These are phyloP conservation scores for Camponotus fellah DNA, from an alignment of 2,888 invertebrate genomes.

Conservation along the genomic window DNA sequence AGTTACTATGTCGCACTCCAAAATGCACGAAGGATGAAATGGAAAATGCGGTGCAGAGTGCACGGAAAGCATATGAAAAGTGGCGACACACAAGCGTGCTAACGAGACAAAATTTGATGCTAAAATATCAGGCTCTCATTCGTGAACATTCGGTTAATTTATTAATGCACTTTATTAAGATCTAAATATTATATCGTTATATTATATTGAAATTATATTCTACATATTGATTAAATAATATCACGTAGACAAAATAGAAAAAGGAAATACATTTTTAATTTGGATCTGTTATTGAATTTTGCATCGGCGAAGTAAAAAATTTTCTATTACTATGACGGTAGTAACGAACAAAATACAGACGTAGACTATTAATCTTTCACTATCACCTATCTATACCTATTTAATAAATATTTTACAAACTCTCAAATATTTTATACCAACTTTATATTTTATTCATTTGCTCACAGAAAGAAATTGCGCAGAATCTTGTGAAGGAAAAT, in stretches of 20 bases:
- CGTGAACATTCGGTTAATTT: conserved; percentile 83
- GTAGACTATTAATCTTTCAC: neutral
- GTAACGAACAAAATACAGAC: neutral
- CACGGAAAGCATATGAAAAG: conserved; percentile 91
- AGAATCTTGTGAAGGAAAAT: conserved; percentile 97
- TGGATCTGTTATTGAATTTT: neutral
- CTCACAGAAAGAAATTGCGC: conserved; percentile 93
- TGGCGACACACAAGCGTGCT: conserved; percentile 98
- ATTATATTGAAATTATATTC: no score
- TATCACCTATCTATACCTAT: neutral
- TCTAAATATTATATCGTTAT: conserved; percentile 1
- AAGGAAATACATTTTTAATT: neutral
- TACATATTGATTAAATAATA: neutral
- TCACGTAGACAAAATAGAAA: neutral
- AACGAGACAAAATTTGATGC: conserved; percentile 97
- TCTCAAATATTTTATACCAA: conserved; percentile 15
- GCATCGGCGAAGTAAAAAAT: neutral
- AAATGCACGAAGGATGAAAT: conserved; percentile 96
- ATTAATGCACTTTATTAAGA: neutral
- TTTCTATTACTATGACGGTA: neutral
- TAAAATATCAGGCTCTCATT: conserved; percentile 88
- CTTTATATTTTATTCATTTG: conserved; percentile 18
- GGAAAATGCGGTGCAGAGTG: conserved; percentile 94
- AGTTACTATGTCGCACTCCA: conserved; percentile 93
- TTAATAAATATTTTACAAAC: neutral